Evolutionary conservation across 2,113 vertebrate genomes (phyloP), one percentile per base, ranked within the genome.

Genomic region (Aptenodytes forsteri): DNA sequence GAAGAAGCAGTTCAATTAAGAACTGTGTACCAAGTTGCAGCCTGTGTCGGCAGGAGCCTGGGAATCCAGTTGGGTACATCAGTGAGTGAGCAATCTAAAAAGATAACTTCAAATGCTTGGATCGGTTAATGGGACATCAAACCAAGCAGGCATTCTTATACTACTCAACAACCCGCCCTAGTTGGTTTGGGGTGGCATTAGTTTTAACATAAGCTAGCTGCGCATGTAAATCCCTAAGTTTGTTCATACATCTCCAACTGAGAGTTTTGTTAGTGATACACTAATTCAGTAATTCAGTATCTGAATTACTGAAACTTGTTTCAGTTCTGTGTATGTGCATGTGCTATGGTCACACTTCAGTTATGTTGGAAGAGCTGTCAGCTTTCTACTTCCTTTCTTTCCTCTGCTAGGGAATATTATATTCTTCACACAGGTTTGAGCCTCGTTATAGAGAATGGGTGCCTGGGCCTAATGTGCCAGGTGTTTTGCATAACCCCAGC

Each of bases 241-340:
- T 65, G 40, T 50, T 88, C 47, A 16, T 58, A 7, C 1, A 1
- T 29, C 20, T 67, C 44, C 47, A 78, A 0, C 26, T 58, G 47
- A 47, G 76, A 25, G 59, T n/a, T 77, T 32, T 61, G 40, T 80
- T 76, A 27, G 16, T 44, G 32, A 72, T 69, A 7, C 44, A 42
- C 42, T 42, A 42, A 42, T 42, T 42, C 38, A 38, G 38, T 38
- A 38, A 38, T 38, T 38, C 69, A 54, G 58, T n/a, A 22, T 55
- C 52, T 69, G 47, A 59, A 22, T 52, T 42, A 7, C 44, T 55
- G 75, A 47, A 64, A 23, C 5, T 9, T 7, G 10, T 62, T 90
- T 58, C 38, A 23, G 42, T 12, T 86, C 18, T n/a, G 16, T 52
- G 3, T 16, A 0, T 17, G 9, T 34, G 3, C 16, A 0, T 20